Evolutionary conservation across 2,888 invertebrate genomes (phyloP).

Genomic region (Dione juno): DNA sequence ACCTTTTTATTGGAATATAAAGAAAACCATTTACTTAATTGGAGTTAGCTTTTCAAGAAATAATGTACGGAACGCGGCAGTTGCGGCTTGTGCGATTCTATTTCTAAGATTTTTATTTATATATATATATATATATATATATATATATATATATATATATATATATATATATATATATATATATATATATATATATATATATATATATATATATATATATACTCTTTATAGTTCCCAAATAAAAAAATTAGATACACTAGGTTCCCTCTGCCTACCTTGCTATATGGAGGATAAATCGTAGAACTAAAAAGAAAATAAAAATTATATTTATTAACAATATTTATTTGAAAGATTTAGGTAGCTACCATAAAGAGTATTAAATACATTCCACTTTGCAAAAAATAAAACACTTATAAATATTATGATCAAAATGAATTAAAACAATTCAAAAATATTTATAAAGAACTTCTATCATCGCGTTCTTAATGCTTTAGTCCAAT

Average conservation of each 20-base stretch:
- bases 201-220: neutral
- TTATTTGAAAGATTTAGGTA: too few relatives aligned
- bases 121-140: neutral
- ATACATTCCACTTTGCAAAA: too few relatives aligned
- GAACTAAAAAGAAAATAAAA: neutral
- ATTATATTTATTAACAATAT: too few relatives aligned
- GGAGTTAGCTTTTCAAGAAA: slow-evolving; percentile 24
- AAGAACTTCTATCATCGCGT: slow-evolving; percentile 1
- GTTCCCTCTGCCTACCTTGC: too few relatives aligned
- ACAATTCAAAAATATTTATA: slow-evolving; percentile 9
- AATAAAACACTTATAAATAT: too few relatives aligned
- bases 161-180: neutral
- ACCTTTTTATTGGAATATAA: slow-evolving; percentile 36
- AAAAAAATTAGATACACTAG: too few relatives aligned
- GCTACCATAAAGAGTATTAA: too few relatives aligned
- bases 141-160: neutral
- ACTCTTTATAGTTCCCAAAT: too few relatives aligned
- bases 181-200: neutral
- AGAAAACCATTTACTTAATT: slow-evolving; percentile 39
- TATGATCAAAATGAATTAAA: neutral
- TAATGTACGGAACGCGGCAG: neutral
- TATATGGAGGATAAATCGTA: too few relatives aligned
- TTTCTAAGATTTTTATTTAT: neutral
- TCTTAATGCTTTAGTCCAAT: slow-evolving; percentile 5
- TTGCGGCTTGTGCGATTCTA: neutral